These are phyloP conservation scores for Momotus momota DNA, from an alignment of 2,797 vertebrate species.

Conservation along the genomic window DNA sequence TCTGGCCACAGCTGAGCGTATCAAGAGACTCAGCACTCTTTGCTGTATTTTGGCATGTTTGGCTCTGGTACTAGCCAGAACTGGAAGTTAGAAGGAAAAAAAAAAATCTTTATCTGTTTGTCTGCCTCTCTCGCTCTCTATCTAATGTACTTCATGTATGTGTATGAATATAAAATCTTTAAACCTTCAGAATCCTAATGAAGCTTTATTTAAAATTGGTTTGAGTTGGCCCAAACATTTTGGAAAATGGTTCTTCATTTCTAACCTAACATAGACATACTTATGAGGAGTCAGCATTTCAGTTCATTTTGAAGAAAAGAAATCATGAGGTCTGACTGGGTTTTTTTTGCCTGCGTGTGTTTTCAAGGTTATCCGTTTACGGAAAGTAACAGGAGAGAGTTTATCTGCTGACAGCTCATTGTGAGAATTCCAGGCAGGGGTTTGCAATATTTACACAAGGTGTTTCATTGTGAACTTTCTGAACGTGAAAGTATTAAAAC, in stretches of 20 bases:
- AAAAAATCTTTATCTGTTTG: background rate
- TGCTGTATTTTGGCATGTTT: background rate
- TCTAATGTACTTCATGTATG: background rate
- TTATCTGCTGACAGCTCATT: slow-evolving; percentile 66
- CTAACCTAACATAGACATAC: background rate
- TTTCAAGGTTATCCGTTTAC: slow-evolving; percentile 10
- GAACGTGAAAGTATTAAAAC: slow-evolving; percentile 12
- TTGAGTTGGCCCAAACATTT: background rate
- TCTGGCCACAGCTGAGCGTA: slow-evolving; percentile 38
- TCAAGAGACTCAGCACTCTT: slow-evolving; percentile 3
- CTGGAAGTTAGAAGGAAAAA: background rate
- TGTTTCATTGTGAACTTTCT: slow-evolving; percentile 64
- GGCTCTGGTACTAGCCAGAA: background rate
- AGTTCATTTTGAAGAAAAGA: background rate
- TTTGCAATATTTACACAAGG: slow-evolving; percentile 57
- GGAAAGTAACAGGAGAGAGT: background rate
- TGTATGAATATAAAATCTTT: background rate
- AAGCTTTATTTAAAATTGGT: background rate
- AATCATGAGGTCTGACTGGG: background rate
- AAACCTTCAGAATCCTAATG: background rate
- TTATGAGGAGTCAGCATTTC: background rate
- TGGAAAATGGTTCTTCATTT: background rate
- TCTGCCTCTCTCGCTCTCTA: background rate
- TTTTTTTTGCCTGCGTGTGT: background rate
- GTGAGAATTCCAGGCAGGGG: slow-evolving; percentile 34